A percentile compares a stretch with the other conserved stretches of the same genome.
phyloP scores from a whole-genome alignment of 2,797 vertebrate species.

The Hoplostethus mediterraneus region DNA sequence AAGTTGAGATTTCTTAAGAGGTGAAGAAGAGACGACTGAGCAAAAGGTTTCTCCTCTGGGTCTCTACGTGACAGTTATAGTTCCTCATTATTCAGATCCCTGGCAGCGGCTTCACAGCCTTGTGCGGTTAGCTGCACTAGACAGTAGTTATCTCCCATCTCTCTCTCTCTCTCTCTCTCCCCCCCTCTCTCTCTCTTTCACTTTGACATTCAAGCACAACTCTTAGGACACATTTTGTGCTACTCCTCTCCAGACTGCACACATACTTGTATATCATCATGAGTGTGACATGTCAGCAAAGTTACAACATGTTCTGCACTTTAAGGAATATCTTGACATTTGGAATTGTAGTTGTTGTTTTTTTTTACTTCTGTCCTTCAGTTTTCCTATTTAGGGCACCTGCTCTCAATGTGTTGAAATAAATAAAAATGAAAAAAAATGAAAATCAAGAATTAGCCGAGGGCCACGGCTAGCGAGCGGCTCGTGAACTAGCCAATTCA shows the following conservation, averaged over 20 bases:
- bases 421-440: too few species aligned
- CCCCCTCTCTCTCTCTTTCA: conserved; percentile 36
- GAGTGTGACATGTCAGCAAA: conserved; percentile 3
- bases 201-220: conserved; percentile 30
- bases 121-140: conserved; percentile 67
- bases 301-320: conserved; percentile 1
- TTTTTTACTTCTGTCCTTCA: not conserved
- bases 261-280: not conserved
- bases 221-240: conserved; percentile 20
- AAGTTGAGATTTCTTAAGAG: too few species aligned
- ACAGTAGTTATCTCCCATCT: conserved; percentile 73
- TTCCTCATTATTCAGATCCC: conserved; percentile 78
- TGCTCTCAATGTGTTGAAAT: too few species aligned
- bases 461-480: not conserved
- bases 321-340: not conserved
- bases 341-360: not conserved
- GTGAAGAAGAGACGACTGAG: too few species aligned
- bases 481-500: conserved; percentile 1
- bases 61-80: conserved; percentile 71
- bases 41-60: not conserved
- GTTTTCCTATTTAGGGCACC: too few species aligned
- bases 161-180: conserved; percentile 4
- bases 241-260: not conserved
- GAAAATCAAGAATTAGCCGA: conserved; percentile 6
- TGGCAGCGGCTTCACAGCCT: conserved; percentile 74